Percentiles rank a stretch among this genome's conserved stretches.
These are phyloP conservation scores for Coelogynopora nodosa DNA, from an alignment of 2,888 invertebrate genomes.

Conservation along the genomic window DNA sequence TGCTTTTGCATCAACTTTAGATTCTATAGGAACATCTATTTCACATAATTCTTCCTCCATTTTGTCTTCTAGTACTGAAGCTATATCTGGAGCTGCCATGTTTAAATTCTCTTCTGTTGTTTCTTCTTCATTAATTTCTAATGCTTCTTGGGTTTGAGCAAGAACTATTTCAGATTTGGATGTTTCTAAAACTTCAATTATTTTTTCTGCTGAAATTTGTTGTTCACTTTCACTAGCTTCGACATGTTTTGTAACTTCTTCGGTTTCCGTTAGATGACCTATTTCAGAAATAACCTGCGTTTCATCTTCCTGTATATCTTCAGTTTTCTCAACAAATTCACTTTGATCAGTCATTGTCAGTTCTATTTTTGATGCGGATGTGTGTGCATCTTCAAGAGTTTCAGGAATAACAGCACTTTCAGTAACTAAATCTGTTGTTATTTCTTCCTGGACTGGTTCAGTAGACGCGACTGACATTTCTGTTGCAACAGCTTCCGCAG, in stretches of 20 bases:
- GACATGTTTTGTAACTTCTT: neutral
- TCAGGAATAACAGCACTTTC: slow-evolving; percentile 9
- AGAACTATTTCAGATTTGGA: neutral
- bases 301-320: neutral
- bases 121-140: neutral
- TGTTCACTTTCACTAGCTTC: neutral
- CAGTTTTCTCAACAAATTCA: neutral
- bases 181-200: neutral
- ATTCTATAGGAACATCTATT: neutral
- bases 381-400: neutral
- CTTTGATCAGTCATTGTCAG: neutral
- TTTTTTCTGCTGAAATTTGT: neutral
- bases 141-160: neutral
- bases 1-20: neutral
- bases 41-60: neutral
- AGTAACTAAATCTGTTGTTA: neutral
- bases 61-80: neutral
- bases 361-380: neutral
- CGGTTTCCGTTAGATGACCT: neutral
- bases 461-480: slow-evolving; percentile 6
- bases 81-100: neutral
- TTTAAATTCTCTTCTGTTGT: neutral
- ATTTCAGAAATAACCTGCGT: neutral
- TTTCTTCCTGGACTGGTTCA: slow-evolving; percentile 10
- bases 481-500: slow-evolving; percentile 9